These are phyloP conservation scores for Lissocephala sabroskyi DNA, from an alignment of 2,888 invertebrate species.

Conservation along the genomic window DNA sequence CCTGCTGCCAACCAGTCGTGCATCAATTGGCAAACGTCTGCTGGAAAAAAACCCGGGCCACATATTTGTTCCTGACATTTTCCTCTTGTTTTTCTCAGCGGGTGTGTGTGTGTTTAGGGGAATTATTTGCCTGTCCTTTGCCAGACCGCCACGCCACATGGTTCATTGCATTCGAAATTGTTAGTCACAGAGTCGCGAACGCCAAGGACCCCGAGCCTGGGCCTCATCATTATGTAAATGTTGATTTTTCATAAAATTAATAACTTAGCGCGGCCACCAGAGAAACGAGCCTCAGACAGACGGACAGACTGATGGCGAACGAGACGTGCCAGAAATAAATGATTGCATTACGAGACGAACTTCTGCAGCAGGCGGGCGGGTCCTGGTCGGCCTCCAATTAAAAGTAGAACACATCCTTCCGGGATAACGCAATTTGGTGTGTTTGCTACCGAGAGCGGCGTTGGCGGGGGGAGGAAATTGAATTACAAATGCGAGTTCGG, in stretches of 20 bases:
- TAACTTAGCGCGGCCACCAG: slow-evolving; percentile 31
- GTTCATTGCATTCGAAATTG: too few species aligned
- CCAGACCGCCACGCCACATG: too few species aligned
- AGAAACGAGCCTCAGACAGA: neutral
- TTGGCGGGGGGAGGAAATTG: neutral
- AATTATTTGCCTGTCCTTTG: too few species aligned
- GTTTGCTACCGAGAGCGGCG: neutral
- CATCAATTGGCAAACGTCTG: too few species aligned
- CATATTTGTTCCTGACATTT: too few species aligned
- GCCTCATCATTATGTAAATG: slow-evolving; percentile 46
- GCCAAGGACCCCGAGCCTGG: too few species aligned
- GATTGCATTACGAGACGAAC: slow-evolving; percentile 40
- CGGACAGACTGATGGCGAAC: slow-evolving; percentile 21
- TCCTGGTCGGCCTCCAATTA: neutral
- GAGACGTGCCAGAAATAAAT: slow-evolving; percentile 52
- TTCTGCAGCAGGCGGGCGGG: neutral
- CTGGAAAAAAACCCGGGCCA: too few species aligned
- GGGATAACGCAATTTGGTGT: slow-evolving; percentile 33
- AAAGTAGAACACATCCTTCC: slow-evolving; percentile 13
- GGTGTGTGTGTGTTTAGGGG: too few species aligned
- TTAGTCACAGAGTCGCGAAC: too few species aligned
- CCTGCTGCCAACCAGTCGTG: too few species aligned
- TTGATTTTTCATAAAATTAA: slow-evolving; percentile 44
- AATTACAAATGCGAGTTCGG: neutral
- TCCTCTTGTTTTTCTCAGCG: too few species aligned